Evolutionary conservation across 2,113 vertebrate genomes (phyloP), one percentile per base, ranked within the genome.

Genomic region (Perognathus longimembris): DNA sequence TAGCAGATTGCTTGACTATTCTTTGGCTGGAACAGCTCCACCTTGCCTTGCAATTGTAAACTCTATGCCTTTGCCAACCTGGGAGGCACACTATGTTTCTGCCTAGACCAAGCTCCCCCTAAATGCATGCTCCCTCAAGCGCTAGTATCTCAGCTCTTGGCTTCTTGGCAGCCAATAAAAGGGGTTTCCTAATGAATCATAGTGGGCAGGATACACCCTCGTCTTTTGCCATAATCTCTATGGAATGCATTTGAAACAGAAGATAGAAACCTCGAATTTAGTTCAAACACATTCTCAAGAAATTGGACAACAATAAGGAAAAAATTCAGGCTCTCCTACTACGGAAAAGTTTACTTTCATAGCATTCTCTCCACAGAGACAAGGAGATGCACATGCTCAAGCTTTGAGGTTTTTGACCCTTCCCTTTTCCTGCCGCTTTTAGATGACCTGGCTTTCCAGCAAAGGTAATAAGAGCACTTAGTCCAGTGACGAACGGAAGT

Each of bases 11-110:
- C 57, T 90, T 82, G 76, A 82, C 89, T 88, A 86, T 88, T 96
- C 57, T 75, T 91, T 83, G 96, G 93, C 69, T 86, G 78, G 73
- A 96, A 82, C 69, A 32, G 3, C 84, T 95, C 95, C 74, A 82
- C 88, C 82, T 96, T 95, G 90, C 91, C 93, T 95, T 94, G 82
- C n/a, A 86, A 76, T 91, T 85, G 59, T 93, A 96, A 94, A 95
- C 70, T 0, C 0, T 85, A 87, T 73, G 5, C 91, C 95, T 96
- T 90, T 92, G 90, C 94, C 93, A 94, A 71, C 82, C 92, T 96
- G 95, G 96, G 98, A 97, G 92, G 95, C 95, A 96, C 91, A 92
- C 2, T 0, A 28, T 97, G 95, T 96, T 96, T 95, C 83, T 89
- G 91, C 87, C 45, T 84, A 36, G 87, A 75, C 85, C 3, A 1